A percentile compares a stretch with the other conserved stretches of the same genome.
phyloP scores from a whole-genome alignment of 2,888 invertebrate species.

The Sabellastarte sp. region DNA sequence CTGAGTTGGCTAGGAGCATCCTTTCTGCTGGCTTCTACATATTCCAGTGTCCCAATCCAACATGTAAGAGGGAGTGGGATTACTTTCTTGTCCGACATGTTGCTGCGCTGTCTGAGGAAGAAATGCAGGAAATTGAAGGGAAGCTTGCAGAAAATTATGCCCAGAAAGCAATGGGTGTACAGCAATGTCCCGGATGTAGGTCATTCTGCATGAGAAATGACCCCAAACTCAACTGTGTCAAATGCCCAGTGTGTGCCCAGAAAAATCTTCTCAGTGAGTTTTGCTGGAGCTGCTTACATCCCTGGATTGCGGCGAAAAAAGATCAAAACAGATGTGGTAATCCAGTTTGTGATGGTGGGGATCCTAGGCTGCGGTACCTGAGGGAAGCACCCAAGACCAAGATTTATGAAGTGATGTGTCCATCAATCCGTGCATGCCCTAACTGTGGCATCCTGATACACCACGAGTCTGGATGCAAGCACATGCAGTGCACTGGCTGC shows the following conservation, averaged over 20 bases:
- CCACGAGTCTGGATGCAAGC: slow-evolving; percentile 1
- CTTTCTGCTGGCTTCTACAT: neutral
- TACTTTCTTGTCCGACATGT: slow-evolving; percentile 2
- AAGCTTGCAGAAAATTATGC: neutral
- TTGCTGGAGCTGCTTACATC: neutral
- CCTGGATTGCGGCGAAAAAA: neutral
- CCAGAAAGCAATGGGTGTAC: neutral
- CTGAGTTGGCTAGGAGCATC: neutral
- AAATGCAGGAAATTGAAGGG: neutral
- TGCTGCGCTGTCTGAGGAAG: neutral
- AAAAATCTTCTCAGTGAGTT: neutral
- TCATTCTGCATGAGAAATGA: neutral
- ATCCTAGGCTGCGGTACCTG: neutral
- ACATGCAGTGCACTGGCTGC: neutral
- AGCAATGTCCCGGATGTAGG: slow-evolving; percentile 2
- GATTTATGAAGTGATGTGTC: neutral
- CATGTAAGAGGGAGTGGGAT: neutral
- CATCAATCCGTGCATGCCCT: neutral
- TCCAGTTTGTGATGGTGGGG: neutral
- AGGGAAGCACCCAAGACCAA: neutral
- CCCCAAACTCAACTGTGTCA: neutral
- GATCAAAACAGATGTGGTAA: neutral
- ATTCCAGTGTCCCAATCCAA: neutral
- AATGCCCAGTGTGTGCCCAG: neutral
- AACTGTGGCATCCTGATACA: neutral